Conservation (phyloP, 1,140 invertebrate species). For the Drosophila willistoni region DNA sequence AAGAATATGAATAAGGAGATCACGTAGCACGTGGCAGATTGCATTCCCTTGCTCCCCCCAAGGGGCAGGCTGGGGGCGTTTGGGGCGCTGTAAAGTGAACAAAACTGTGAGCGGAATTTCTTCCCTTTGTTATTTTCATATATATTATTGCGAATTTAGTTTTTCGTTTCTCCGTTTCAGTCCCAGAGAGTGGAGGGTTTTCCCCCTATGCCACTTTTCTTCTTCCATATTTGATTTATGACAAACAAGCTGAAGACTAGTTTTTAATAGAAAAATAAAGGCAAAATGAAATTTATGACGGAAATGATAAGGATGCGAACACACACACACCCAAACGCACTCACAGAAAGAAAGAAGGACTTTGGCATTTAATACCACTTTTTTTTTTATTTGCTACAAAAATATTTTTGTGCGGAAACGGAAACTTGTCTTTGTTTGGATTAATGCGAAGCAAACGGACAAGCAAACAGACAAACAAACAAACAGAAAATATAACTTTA, state of each 20-base stretch:
- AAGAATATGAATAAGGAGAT: conserved; percentile 40
- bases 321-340: conserved; percentile 27
- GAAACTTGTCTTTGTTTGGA: conserved; percentile 71
- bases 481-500: conserved; percentile 81
- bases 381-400: conserved; percentile 65
- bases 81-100: conserved; percentile 31
- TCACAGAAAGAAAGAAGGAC: conserved; percentile 2
- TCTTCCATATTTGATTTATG: conserved; percentile 66
- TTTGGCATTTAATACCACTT: conserved; percentile 28
- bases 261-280: conserved; percentile 81
- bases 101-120: conserved; percentile 22
- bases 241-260: conserved; percentile 47
- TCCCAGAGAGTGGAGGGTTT: no score
- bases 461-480: conserved; percentile 54
- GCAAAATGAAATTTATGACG: conserved; percentile 81
- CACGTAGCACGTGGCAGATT: conserved; percentile 78
- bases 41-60: conserved; percentile 47
- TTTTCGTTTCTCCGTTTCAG: conserved; percentile 28
- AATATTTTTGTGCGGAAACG: conserved; percentile 73
- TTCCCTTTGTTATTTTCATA: conserved; percentile 63
- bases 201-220: no score
- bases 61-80: conserved; percentile 18
- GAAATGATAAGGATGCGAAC: conserved; percentile 74
- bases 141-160: conserved; percentile 72
- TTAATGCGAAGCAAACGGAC: conserved; percentile 50